A percentile compares a stretch with the other conserved stretches of the same genome.
phyloP scores from a whole-genome alignment of 2,113 vertebrate genomes.

The Scalopus aquaticus region DNA sequence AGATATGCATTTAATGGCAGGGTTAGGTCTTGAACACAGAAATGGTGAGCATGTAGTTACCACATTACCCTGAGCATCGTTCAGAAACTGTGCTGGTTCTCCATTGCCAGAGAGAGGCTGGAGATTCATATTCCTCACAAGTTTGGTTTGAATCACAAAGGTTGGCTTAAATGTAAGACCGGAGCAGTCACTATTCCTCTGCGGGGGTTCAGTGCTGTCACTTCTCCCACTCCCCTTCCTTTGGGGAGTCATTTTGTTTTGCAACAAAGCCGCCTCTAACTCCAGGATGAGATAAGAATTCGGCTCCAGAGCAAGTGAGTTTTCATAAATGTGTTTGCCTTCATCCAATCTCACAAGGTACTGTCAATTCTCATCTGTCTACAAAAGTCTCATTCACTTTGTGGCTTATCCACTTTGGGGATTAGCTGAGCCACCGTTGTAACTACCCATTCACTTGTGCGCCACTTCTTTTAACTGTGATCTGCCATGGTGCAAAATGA shows the following conservation, averaged over 20 bases:
- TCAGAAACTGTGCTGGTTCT: neutral
- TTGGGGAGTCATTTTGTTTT: neutral
- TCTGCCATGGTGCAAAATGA: neutral
- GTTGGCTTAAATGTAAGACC: neutral
- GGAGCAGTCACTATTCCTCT: neutral
- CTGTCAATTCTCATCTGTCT: neutral
- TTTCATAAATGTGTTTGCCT: constrained; percentile 19
- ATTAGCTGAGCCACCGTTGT: neutral
- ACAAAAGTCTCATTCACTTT: neutral
- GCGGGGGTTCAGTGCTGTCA: neutral
- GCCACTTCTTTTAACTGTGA: neutral
- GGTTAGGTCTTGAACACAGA: neutral
- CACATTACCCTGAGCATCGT: neutral
- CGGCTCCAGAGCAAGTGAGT: neutral
- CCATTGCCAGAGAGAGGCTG: neutral
- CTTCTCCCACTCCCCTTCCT: too few species aligned
- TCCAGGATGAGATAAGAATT: neutral
- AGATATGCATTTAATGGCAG: neutral
- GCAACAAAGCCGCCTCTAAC: neutral
- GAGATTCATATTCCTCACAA: neutral
- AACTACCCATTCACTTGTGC: neutral
- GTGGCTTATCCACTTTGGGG: neutral
- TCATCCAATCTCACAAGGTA: neutral
- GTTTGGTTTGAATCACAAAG: neutral
- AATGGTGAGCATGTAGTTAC: neutral